Conservation (phyloP, 1,140 invertebrate genomes). For the Dendrolimus kikuchii region DNA sequence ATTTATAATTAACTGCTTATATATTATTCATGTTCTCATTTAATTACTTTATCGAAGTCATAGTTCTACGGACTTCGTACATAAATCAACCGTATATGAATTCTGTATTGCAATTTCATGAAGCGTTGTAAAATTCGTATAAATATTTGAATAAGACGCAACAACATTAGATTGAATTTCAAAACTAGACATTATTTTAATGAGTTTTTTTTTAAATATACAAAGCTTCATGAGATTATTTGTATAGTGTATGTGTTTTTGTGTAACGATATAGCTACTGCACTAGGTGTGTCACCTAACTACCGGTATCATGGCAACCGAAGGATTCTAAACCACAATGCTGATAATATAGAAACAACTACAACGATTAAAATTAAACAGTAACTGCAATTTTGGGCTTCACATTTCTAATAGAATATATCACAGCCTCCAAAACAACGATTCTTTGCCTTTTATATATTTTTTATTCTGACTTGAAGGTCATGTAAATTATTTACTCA, state of each 20-base stretch:
- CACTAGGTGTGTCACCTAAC: conserved; percentile 3
- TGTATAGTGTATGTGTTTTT: conserved; percentile 1
- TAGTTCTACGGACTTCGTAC: too few species aligned
- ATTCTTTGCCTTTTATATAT: too few species aligned
- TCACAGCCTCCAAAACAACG: too few species aligned
- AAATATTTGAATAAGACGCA: background rate
- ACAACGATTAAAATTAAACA: background rate
- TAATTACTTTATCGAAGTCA: too few species aligned
- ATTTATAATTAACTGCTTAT: conserved; percentile 1
- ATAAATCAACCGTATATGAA: conserved; percentile 19
- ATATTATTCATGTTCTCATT: conserved; percentile 14
- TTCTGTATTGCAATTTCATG: conserved; percentile 15
- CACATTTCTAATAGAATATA: too few species aligned
- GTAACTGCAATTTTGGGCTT: too few species aligned
- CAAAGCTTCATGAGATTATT: conserved; percentile 4
- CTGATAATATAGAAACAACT: conserved; percentile 1
- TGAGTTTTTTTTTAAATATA: background rate
- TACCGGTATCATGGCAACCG: conserved; percentile 5
- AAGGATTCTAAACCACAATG: background rate
- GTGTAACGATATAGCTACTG: conserved; percentile 1
- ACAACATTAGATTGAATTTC: background rate
- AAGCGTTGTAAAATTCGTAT: conserved; percentile 13
- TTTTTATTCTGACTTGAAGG: too few species aligned
- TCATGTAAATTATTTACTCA: too few species aligned
- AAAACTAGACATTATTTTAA: background rate